Conservation (phyloP, 2,797 vertebrate species). For the Sphenopsis melanotis region DNA sequence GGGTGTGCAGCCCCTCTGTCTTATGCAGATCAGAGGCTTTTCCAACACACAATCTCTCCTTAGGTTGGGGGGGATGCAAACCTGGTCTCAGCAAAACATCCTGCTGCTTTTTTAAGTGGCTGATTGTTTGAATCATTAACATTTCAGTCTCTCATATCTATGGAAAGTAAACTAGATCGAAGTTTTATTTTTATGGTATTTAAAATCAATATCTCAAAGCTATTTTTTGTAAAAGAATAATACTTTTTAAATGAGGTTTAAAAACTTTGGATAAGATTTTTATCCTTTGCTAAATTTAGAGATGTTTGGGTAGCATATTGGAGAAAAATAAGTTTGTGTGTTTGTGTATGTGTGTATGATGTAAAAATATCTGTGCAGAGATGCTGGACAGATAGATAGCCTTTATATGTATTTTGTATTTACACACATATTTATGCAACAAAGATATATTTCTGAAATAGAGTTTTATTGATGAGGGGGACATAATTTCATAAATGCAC, state of each 20-base stretch:
- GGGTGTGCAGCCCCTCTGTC: not conserved
- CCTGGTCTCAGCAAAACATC: not conserved
- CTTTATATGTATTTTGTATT: not conserved
- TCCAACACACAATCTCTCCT: not conserved
- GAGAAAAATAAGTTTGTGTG: rapidly evolving
- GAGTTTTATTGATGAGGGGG: not conserved
- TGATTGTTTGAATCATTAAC: not conserved
- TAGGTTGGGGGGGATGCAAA: rapidly evolving
- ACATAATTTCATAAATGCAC: not conserved
- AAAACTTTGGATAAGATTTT: not conserved
- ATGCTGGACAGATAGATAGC: not conserved
- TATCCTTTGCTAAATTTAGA: not conserved
- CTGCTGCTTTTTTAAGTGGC: not conserved
- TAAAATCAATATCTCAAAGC: not conserved
- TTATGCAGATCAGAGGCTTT: not conserved
- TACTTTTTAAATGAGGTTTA: not conserved
- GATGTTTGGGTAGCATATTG: not conserved
- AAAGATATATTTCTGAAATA: not conserved
- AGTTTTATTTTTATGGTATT: not conserved
- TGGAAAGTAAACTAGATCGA: not conserved
- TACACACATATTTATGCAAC: not conserved
- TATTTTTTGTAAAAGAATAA: not conserved
- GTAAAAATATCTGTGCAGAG: not conserved
- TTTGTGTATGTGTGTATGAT: rapidly evolving
- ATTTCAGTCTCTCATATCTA: not conserved